phyloP scores from a whole-genome alignment of 2,888 invertebrate genomes.

The Desoria tigrina region DNA sequence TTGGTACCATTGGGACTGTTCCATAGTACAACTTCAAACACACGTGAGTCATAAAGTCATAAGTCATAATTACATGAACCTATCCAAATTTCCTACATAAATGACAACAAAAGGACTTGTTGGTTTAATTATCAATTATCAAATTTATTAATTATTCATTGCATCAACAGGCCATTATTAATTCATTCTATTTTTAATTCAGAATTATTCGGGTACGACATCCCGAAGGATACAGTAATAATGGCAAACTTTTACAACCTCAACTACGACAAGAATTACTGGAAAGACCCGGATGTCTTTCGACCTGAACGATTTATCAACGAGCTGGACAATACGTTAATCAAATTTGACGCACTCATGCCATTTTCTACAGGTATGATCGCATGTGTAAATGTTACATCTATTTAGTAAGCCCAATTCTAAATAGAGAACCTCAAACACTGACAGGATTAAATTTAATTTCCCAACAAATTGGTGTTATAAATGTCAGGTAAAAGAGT shows the following conservation, averaged over 20 bases:
- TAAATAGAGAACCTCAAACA: background rate
- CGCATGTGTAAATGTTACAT: background rate
- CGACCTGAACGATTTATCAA: conserved; percentile 48
- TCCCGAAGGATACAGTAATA: conserved; percentile 51
- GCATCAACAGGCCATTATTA: too few relatives aligned
- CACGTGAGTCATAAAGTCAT: conserved; percentile 31
- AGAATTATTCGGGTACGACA: conserved; percentile 49
- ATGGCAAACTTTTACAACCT: conserved; percentile 50
- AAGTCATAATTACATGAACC: background rate
- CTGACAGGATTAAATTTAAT: too few relatives aligned
- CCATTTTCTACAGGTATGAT: conserved; percentile 50
- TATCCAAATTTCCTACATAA: too few relatives aligned
- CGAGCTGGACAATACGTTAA: conserved; percentile 23
- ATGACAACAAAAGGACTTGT: too few relatives aligned
- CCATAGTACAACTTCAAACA: conserved; percentile 44
- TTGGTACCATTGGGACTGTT: conserved; percentile 51
- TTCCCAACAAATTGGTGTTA: too few relatives aligned
- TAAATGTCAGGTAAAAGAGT: conserved; percentile 43
- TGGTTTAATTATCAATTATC: too few relatives aligned
- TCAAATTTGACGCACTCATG: conserved; percentile 47
- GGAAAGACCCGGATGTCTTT: conserved; percentile 51
- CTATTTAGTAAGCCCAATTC: background rate
- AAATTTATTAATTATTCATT: too few relatives aligned
- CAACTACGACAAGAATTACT: conserved; percentile 42
- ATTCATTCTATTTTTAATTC: too few relatives aligned